These are phyloP conservation scores for Napeogenes sylphis DNA, from an alignment of 2,888 invertebrate species.

Conservation along the genomic window DNA sequence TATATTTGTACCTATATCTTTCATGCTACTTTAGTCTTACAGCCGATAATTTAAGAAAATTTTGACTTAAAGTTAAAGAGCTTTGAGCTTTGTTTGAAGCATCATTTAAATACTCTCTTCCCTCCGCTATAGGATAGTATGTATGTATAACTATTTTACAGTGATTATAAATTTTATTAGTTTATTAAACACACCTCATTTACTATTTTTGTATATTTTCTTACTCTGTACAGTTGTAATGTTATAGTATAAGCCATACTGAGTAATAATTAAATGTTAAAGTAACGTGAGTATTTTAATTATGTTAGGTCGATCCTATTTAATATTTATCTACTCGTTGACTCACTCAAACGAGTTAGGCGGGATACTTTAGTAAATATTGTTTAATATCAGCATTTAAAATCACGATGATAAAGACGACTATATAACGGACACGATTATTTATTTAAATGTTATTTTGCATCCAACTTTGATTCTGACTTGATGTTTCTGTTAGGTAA, in stretches of 20 bases:
- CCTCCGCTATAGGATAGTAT: constrained; percentile 27
- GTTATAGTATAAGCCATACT: constrained; percentile 25
- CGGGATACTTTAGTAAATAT: constrained; percentile 33
- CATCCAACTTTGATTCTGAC: background rate
- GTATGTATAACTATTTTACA: constrained; percentile 15
- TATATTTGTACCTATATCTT: background rate
- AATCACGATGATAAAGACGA: too few relatives aligned
- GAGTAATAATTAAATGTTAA: constrained; percentile 26
- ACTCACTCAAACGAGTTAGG: constrained; percentile 5
- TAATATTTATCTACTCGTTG: background rate
- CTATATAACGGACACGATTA: too few relatives aligned
- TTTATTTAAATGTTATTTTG: background rate
- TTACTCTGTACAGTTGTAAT: constrained; percentile 26
- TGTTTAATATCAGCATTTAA: constrained; percentile 27
- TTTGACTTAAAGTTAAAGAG: constrained; percentile 14
- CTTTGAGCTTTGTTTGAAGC: constrained; percentile 18
- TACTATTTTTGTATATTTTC: constrained; percentile 29
- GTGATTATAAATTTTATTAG: constrained; percentile 20
- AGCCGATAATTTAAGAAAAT: constrained; percentile 4
- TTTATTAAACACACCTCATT: constrained; percentile 23
- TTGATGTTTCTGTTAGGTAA: constrained; percentile 24
- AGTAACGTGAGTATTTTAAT: constrained; percentile 24
- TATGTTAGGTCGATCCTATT: constrained; percentile 16
- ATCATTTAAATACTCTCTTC: constrained; percentile 24
- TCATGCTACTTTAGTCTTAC: background rate